Base-by-base conservation (phyloP, 2,888 invertebrate species). In the Apocheima hispidaria region DNA sequence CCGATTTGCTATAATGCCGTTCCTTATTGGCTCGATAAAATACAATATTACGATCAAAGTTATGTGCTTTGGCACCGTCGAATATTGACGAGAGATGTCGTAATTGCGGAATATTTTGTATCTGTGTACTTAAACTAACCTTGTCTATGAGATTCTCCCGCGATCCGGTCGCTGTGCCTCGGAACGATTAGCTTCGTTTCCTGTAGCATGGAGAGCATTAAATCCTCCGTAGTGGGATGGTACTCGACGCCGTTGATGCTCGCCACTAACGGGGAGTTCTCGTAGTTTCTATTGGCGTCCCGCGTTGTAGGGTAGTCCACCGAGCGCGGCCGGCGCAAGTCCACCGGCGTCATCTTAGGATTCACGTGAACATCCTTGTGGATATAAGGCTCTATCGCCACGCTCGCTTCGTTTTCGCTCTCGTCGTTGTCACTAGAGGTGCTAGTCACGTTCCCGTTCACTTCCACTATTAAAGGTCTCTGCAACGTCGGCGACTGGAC, bases 311-410 rank as follows among this genome's bases (percentile, higher is more conserved):
- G 88, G 61, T 86, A 88, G 64, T 91, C 92, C 10, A 90, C 91
- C 0, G 92, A 92, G 0, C 88, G 81, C 36, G 92, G 92, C 64
- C 92, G 77, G 41, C 92, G 77, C 6, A 80, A 63, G 60, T 92
- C 92, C 33, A 90, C 90, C 0, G 92, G 91, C 23, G 93, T 93
- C 93, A 93, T 93, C 67, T 93, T 93, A n/a, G 93, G 93, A 65
- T 93, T 93, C 0, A 93, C 87, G 62, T 93, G 93, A 21, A 93
- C 93, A 60, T 93, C 93, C 68, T 93, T 93, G 68, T 93, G 93
- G 18, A 92, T 92, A 49, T 92, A 92, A 6, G 88, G 87, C 62
- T 91, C 91, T 5, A 76, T 74, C n/a, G 85, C 72, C 55, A 72
- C 77, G 63, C 75, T 82, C 41, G 78, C 67, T 68, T 88, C 90